phyloP scores from a whole-genome alignment of 2,113 vertebrate species.

The Oreochromis spilurus region DNA sequence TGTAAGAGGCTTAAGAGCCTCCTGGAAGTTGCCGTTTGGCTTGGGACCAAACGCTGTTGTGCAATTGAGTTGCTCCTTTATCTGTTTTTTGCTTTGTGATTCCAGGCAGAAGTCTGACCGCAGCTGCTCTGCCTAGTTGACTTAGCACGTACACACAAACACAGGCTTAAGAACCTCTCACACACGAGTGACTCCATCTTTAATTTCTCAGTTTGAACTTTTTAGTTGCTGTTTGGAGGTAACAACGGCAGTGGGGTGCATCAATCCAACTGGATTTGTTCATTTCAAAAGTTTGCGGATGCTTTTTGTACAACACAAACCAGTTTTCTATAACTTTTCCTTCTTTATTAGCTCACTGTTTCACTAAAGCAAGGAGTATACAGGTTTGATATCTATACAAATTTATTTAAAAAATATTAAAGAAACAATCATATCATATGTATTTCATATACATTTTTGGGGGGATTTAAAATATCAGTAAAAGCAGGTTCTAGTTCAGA shows the following conservation, averaged over 20 bases:
- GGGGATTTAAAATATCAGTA: not conserved
- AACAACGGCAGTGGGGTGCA: not conserved
- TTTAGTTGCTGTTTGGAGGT: slow-evolving; percentile 36
- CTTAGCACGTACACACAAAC: slow-evolving; percentile 35
- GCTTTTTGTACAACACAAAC: not conserved
- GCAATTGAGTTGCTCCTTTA: slow-evolving; percentile 72
- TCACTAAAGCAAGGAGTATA: not conserved
- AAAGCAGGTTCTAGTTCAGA: not conserved
- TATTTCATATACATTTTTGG: not conserved
- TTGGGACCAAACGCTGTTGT: slow-evolving; percentile 48
- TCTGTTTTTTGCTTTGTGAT: slow-evolving; percentile 61
- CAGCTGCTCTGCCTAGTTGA: slow-evolving; percentile 54
- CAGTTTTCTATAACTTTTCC: not conserved
- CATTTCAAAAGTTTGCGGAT: not conserved
- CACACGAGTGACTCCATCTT: slow-evolving; percentile 55
- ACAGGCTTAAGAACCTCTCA: slow-evolving; percentile 53
- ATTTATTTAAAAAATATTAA: not conserved
- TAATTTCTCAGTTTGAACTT: slow-evolving; percentile 61
- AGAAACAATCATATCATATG: not conserved
- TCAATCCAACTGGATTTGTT: not conserved
- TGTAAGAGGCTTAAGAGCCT: slow-evolving; percentile 74
- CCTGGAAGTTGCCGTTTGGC: slow-evolving; percentile 66
- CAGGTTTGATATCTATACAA: not conserved
- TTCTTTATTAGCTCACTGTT: not conserved
- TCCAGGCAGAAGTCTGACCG: slow-evolving; percentile 60